These are phyloP conservation scores for Uromys caudimaculatus DNA, from an alignment of 2,797 vertebrate species.

Conservation along the genomic window DNA sequence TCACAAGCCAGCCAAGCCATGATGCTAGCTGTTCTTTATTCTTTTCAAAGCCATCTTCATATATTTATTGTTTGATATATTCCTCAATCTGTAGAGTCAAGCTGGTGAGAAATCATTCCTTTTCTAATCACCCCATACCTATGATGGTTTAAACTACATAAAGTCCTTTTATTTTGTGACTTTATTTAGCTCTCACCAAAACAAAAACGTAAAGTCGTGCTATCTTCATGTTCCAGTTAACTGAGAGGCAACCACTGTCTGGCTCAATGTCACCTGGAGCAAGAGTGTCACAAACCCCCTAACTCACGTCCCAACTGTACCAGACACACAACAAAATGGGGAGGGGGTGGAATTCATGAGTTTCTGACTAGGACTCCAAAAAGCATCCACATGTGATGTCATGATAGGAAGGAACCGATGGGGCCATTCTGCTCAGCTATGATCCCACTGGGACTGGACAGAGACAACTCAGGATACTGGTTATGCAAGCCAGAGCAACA, in stretches of 20 bases:
- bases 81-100: background rate
- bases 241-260: background rate
- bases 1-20: background rate
- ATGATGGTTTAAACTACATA: background rate
- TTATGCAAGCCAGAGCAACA: background rate
- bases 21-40: background rate
- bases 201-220: background rate
- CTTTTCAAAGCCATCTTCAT: background rate
- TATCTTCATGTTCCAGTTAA: background rate
- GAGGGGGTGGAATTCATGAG: background rate
- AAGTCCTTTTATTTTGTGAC: background rate
- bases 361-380: background rate
- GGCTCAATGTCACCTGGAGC: background rate
- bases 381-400: background rate
- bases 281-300: background rate
- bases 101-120: background rate
- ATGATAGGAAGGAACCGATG: background rate
- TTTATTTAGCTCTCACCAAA: constrained; percentile 1
- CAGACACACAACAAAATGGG: background rate
- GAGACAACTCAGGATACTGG: background rate
- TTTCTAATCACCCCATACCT: background rate
- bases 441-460: background rate
- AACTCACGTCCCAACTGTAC: background rate
- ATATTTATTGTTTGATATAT: background rate
- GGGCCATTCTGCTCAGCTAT: background rate